Conservation (phyloP, 2,888 invertebrate genomes). For the Anthoptus insignis region DNA sequence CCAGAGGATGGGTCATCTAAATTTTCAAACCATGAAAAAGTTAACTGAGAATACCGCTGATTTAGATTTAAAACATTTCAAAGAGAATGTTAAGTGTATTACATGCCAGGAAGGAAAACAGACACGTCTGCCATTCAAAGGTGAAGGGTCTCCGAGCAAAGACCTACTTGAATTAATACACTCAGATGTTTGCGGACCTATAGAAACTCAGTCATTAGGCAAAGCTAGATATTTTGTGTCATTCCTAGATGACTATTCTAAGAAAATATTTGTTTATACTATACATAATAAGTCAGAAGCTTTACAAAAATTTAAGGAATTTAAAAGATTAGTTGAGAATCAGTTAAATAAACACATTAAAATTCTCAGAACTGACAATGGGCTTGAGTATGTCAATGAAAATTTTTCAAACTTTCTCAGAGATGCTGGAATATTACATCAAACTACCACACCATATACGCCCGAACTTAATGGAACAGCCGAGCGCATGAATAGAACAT, state of each 20-base stretch:
- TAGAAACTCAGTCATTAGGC: no score
- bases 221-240: no score
- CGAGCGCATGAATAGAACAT: constrained; percentile 51
- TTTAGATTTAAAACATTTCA: constrained; percentile 31
- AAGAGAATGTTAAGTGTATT: constrained; percentile 25
- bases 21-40: constrained; percentile 36
- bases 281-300: no score
- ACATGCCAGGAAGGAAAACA: constrained; percentile 45
- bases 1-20: constrained; percentile 40
- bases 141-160: no score
- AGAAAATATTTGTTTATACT: no score
- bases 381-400: background rate
- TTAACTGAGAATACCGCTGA: constrained; percentile 31
- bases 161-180: background rate
- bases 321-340: background rate
- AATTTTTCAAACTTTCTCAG: constrained; percentile 30
- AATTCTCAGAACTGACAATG: background rate
- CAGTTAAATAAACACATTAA: no score
- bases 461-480: constrained; percentile 51
- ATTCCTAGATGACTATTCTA: constrained; percentile 36
- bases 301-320: no score
- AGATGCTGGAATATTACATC: constrained; percentile 34
- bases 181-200: background rate
- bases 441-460: constrained; percentile 42
- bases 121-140: constrained; percentile 36